Evolutionary conservation across 2,888 invertebrate genomes (phyloP).

Genomic region (Trileptium ribeirensis): DNA sequence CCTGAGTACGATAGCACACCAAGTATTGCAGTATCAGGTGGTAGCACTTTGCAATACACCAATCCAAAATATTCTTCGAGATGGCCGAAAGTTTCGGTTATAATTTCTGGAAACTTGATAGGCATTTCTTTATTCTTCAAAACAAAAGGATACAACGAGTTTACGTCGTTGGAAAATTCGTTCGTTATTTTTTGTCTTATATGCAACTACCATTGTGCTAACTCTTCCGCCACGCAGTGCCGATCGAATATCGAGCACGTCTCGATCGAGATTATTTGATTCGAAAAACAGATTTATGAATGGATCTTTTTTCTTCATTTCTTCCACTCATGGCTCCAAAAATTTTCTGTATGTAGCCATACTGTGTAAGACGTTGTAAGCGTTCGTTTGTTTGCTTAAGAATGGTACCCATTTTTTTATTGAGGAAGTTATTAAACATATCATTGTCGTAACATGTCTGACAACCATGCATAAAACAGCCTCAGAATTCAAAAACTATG

Average conservation of each 20-base stretch:
- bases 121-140: neutral
- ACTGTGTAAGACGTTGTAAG: neutral
- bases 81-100: neutral
- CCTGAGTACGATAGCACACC: neutral
- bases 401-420: neutral
- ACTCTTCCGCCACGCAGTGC: neutral
- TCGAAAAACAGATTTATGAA: neutral
- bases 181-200: neutral
- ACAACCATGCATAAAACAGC: conserved; percentile 13
- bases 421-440: neutral
- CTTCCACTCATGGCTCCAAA: neutral
- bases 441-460: neutral
- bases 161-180: neutral
- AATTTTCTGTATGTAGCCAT: neutral
- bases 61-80: conserved; percentile 12
- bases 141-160: neutral
- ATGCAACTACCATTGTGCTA: neutral
- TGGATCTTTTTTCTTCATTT: neutral
- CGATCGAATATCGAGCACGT: neutral
- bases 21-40: neutral
- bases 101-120: neutral
- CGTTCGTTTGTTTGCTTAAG: neutral
- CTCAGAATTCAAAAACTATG: neutral
- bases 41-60: neutral
- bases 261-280: neutral